Evolutionary conservation across 2,888 invertebrate species (phyloP).

Genomic region (Enchytraeus crypticus): DNA sequence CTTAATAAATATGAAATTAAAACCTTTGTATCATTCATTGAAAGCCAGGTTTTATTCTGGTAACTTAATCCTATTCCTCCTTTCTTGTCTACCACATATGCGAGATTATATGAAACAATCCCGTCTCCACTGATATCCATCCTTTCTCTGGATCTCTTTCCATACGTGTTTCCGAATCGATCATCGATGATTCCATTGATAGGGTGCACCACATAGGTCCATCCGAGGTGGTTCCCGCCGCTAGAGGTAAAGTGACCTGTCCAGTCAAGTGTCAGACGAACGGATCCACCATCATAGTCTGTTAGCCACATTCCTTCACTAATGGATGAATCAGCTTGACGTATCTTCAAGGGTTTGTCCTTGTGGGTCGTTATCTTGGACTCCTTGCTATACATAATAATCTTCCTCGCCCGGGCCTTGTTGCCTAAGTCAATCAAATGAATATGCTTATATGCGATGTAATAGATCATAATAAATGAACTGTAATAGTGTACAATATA

Average conservation of each 20-base stretch:
- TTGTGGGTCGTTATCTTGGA: neutral
- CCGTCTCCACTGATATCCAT: neutral
- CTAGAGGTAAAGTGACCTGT: neutral
- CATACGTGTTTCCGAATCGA: neutral
- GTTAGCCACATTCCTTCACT: neutral
- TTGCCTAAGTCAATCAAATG: neutral
- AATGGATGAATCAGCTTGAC: neutral
- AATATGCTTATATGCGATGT: no score
- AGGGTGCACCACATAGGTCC: neutral
- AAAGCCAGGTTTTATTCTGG: no score
- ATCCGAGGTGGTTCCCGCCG: neutral
- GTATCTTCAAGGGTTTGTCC: neutral
- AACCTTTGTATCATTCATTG: no score
- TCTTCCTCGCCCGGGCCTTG: neutral
- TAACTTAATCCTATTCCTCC: neutral
- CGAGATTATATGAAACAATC: neutral
- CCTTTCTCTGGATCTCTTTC: neutral
- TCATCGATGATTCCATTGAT: neutral
- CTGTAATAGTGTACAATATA: no score
- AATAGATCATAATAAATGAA: no score
- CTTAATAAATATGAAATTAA: no score
- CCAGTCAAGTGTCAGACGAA: neutral
- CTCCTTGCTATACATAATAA: neutral
- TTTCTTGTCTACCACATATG: neutral
- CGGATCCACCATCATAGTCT: neutral